Conservation (phyloP, 2,888 invertebrate species). For the Bombyx huttoni region DNA sequence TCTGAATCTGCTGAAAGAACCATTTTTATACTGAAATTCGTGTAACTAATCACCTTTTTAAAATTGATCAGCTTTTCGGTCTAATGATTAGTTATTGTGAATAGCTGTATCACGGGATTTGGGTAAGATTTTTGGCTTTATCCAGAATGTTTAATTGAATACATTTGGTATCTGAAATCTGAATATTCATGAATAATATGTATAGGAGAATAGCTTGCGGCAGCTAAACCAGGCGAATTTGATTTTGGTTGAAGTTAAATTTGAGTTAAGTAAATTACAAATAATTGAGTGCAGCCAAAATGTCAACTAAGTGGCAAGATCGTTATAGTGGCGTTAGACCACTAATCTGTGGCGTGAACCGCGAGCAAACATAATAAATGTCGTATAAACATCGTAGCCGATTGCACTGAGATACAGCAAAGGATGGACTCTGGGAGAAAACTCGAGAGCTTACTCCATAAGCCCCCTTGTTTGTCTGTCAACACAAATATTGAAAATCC, state of each 20-base stretch:
- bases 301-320: background rate
- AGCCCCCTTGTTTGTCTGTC: constrained; percentile 57
- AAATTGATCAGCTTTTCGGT: too few species aligned
- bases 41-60: too few species aligned
- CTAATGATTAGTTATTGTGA: too few species aligned
- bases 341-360: constrained; percentile 21
- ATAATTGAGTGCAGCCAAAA: background rate
- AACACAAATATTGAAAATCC: constrained; percentile 69
- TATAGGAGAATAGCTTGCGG: too few species aligned
- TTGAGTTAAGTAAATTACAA: background rate
- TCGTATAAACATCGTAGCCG: constrained; percentile 17
- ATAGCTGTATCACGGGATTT: too few species aligned
- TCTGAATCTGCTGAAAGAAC: too few species aligned
- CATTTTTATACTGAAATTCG: too few species aligned
- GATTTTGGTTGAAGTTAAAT: background rate
- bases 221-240: background rate
- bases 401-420: constrained; percentile 20
- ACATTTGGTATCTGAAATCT: too few species aligned
- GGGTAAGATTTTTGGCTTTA: too few species aligned
- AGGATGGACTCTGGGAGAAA: constrained; percentile 25
- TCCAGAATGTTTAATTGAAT: too few species aligned
- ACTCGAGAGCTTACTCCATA: constrained; percentile 41
- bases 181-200: too few species aligned
- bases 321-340: constrained; percentile 4
- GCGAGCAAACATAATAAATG: constrained; percentile 21